These are phyloP conservation scores for Poicephalus meyeri DNA, from an alignment of 2,113 vertebrate genomes.

Conservation along the genomic window DNA sequence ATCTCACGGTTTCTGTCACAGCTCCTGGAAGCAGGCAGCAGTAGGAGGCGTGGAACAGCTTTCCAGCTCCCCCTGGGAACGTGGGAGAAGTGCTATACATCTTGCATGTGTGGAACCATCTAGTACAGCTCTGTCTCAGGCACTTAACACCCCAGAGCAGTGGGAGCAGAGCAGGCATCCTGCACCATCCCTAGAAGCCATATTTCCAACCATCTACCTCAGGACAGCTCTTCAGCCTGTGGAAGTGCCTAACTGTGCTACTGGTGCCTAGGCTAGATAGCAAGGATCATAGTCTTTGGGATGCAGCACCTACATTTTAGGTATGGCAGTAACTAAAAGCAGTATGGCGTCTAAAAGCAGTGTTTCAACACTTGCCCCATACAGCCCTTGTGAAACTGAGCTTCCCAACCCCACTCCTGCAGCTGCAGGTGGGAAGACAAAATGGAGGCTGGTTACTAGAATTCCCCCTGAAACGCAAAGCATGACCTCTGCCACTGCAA, in stretches of 20 bases:
- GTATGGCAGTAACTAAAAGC: not conserved
- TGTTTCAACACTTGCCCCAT: not conserved
- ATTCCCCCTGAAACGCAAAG: not conserved
- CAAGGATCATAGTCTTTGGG: not conserved
- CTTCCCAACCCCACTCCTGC: fast-evolving
- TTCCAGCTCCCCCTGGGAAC: not conserved
- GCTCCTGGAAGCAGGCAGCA: not conserved
- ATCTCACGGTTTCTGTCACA: not conserved
- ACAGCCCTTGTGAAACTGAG: not conserved
- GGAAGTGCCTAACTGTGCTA: not conserved
- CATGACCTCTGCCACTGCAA: fast-evolving
- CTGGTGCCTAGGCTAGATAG: not conserved
- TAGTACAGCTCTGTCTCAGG: not conserved
- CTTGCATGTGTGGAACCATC: not conserved
- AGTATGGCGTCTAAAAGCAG: not conserved
- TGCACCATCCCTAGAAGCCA: not conserved
- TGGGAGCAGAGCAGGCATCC: not conserved
- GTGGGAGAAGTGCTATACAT: not conserved
- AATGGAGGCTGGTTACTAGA: not conserved
- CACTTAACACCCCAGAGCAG: not conserved
- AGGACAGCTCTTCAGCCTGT: not conserved
- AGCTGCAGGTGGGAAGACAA: not conserved
- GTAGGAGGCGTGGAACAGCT: not conserved
- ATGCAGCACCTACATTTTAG: not conserved
- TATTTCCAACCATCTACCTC: not conserved